Evolutionary conservation across 1,140 invertebrate genomes (phyloP).

Genomic region (Drosophila micromelanica): DNA sequence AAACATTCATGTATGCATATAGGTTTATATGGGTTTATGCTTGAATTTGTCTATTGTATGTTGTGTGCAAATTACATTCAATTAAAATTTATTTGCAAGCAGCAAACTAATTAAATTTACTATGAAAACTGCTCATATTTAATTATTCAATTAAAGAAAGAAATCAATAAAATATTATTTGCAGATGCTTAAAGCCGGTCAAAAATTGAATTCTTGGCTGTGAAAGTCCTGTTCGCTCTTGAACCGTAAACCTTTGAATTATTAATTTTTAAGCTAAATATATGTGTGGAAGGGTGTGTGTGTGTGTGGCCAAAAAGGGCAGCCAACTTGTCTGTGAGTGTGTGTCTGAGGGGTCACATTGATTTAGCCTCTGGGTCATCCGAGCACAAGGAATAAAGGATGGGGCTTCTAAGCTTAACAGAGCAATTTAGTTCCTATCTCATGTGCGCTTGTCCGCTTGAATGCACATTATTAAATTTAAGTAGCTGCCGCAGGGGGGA

Average conservation of each 20-base stretch:
- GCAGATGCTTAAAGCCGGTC: conserved; percentile 37
- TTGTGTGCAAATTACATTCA: conserved; percentile 62
- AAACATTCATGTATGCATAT: background rate
- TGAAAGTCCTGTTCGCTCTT: conserved; percentile 41
- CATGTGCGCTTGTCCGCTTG: conserved; percentile 52
- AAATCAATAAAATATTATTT: conserved; percentile 64
- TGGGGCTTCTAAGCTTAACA: conserved; percentile 37
- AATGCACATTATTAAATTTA: conserved; percentile 67
- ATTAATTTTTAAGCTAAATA: conserved; percentile 76
- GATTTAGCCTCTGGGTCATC: conserved; percentile 72
- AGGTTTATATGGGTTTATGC: no score
- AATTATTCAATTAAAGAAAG: conserved; percentile 29
- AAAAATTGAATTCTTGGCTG: conserved; percentile 1
- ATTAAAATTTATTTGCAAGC: conserved; percentile 48
- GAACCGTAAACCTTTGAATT: conserved; percentile 74
- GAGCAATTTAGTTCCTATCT: conserved; percentile 30
- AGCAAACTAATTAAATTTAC: conserved; percentile 57
- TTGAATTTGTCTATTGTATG: background rate
- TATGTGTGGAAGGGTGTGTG: conserved; percentile 16
- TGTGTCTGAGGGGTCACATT: conserved; percentile 47
- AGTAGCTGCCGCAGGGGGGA: conserved; percentile 49
- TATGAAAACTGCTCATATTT: conserved; percentile 20
- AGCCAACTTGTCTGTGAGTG: conserved; percentile 16
- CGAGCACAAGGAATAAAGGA: conserved; percentile 66
- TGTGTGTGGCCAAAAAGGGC: conserved; percentile 38